phyloP scores from a whole-genome alignment of 2,797 vertebrate genomes.

The Muraenolepis orangiensis region DNA sequence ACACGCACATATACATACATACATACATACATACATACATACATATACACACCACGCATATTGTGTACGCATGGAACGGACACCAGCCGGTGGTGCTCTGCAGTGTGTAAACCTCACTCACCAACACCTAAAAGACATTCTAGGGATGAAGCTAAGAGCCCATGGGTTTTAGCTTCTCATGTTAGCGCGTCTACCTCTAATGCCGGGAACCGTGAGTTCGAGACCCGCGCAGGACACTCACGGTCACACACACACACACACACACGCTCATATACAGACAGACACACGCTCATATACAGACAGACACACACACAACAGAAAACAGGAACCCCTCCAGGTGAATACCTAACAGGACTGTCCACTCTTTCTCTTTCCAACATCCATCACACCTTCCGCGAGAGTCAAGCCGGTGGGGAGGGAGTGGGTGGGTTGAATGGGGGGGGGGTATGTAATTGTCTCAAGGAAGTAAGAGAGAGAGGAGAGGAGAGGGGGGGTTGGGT shows the following conservation, averaged over 20 bases:
- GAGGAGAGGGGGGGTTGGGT: too few species aligned
- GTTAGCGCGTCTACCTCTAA: too few species aligned
- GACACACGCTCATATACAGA: not conserved
- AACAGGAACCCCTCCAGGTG: conserved; percentile 24
- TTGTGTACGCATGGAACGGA: too few species aligned
- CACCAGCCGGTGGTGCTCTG: too few species aligned
- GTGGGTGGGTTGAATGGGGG: too few species aligned
- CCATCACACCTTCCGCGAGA: conserved; percentile 59
- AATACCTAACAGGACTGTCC: conserved; percentile 39
- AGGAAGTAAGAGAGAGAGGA: not conserved
- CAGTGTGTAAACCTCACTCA: too few species aligned
- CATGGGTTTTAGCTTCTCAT: too few species aligned
- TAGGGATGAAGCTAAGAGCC: too few species aligned
- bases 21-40: not conserved
- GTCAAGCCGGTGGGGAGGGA: conserved; percentile 44
- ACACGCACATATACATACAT: not conserved
- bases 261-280: not conserved
- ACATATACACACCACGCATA: not conserved
- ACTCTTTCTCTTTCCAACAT: conserved; percentile 48
- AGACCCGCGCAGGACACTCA: too few species aligned
- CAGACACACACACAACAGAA: too few species aligned
- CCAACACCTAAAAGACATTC: too few species aligned
- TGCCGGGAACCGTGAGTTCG: too few species aligned
- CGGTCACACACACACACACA: not conserved
- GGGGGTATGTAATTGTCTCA: not conserved